Conservation (phyloP, 2,888 invertebrate species). For the Patella ulyssiponensis region DNA sequence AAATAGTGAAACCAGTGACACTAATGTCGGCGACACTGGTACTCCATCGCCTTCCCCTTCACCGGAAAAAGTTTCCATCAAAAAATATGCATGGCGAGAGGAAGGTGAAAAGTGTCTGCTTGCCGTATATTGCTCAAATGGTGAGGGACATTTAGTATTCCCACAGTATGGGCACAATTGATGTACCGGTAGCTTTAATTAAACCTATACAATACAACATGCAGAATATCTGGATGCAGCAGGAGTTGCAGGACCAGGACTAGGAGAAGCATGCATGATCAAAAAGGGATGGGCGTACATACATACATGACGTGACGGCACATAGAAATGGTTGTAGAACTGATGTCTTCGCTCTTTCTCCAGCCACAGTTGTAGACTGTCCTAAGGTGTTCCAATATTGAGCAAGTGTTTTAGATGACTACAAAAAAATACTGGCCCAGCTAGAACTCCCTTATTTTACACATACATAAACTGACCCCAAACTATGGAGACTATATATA, state of each 20-base stretch:
- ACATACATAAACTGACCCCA: too few species aligned
- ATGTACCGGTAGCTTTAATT: background rate
- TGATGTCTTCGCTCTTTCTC: too few species aligned
- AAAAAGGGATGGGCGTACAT: slow-evolving; percentile 19
- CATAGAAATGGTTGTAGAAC: too few species aligned
- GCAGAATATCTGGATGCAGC: slow-evolving; percentile 7
- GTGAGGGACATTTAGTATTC: slow-evolving; percentile 37
- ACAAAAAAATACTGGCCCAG: too few species aligned
- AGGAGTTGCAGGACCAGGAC: background rate
- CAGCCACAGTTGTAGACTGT: too few species aligned
- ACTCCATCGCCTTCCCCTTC: slow-evolving; percentile 32
- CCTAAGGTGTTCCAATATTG: too few species aligned
- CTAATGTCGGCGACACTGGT: too few species aligned
- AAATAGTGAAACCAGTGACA: too few species aligned
- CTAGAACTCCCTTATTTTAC: too few species aligned
- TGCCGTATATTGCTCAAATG: slow-evolving; percentile 62
- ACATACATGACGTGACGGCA: background rate
- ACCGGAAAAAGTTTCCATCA: slow-evolving; percentile 42
- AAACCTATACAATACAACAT: slow-evolving; percentile 8
- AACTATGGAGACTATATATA: too few species aligned
- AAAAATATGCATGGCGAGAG: slow-evolving; percentile 58
- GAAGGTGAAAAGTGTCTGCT: slow-evolving; percentile 60
- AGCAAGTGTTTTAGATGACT: too few species aligned
- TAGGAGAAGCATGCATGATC: background rate
- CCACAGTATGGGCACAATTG: background rate